Conservation (phyloP, 2,113 vertebrate genomes). For the Solenodon paradoxus region DNA sequence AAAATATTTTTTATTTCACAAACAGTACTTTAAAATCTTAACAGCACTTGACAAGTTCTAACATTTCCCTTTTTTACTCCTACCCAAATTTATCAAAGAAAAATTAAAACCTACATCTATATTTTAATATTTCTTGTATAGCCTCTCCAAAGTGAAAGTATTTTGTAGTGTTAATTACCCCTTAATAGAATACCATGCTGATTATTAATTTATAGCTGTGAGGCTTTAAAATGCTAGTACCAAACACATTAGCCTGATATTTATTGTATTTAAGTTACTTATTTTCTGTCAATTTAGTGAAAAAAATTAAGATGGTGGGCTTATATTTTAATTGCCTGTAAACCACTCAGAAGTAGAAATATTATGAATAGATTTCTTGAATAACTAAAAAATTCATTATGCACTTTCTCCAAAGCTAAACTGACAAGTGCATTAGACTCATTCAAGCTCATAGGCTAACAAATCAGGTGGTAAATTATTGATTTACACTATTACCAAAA, state of each 20-base stretch:
- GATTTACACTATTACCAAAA: background rate
- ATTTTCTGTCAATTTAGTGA: background rate
- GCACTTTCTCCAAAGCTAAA: background rate
- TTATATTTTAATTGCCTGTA: background rate
- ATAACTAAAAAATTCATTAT: background rate
- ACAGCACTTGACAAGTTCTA: background rate
- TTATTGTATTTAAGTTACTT: background rate
- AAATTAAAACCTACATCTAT: background rate
- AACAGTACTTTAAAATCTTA: background rate
- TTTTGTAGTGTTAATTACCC: background rate
- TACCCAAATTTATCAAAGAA: background rate
- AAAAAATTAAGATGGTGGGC: background rate
- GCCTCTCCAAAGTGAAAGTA: background rate
- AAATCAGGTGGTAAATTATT: conserved; percentile 23
- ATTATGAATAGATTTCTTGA: background rate
- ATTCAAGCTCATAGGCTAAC: background rate
- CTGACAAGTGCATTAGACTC: background rate
- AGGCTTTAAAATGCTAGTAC: background rate
- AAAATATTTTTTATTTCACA: background rate
- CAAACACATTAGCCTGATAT: background rate
- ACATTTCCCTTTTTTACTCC: background rate
- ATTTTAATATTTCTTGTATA: conserved; percentile 25
- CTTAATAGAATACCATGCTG: background rate
- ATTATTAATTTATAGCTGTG: background rate
- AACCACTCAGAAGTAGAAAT: background rate